Evolutionary conservation across 2,113 vertebrate species (phyloP).

Genomic region (Chaetorhynchus papuensis): DNA sequence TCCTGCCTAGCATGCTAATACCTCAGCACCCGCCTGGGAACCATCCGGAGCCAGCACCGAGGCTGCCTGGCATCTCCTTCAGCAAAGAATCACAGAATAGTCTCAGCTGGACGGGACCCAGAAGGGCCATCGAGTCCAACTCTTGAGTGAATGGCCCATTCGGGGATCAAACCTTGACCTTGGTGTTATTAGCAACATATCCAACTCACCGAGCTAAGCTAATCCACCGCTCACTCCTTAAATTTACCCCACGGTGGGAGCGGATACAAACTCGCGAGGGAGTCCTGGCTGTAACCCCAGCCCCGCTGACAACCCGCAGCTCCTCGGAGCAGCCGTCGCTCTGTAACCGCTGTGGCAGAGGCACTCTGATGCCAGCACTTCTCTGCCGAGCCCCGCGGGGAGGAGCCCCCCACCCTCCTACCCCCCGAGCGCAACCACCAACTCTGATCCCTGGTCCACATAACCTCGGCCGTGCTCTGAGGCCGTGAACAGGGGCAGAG

Average conservation of each 20-base stretch:
- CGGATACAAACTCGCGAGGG: fast-evolving
- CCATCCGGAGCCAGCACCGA: neutral
- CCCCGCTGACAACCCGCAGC: neutral
- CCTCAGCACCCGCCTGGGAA: neutral
- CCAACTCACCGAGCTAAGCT: neutral
- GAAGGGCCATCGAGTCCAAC: neutral
- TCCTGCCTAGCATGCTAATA: neutral
- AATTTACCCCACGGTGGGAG: too few relatives aligned
- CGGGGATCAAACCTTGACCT: neutral
- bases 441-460: fast-evolving
- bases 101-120: neutral
- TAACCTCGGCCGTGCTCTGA: neutral
- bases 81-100: neutral
- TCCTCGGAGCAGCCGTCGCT: neutral
- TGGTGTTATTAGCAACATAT: neutral
- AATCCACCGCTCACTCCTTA: neutral
- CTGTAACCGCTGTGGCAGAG: neutral
- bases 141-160: neutral
- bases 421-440: too few relatives aligned
- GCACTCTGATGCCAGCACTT: neutral
- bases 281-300: neutral
- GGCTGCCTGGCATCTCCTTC: neutral
- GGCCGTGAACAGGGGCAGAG: fast-evolving
- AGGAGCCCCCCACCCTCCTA: too few relatives aligned
- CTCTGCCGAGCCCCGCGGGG: too few relatives aligned